Evolutionary conservation across 1,140 invertebrate genomes (phyloP).

Genomic region (Venturia canescens): DNA sequence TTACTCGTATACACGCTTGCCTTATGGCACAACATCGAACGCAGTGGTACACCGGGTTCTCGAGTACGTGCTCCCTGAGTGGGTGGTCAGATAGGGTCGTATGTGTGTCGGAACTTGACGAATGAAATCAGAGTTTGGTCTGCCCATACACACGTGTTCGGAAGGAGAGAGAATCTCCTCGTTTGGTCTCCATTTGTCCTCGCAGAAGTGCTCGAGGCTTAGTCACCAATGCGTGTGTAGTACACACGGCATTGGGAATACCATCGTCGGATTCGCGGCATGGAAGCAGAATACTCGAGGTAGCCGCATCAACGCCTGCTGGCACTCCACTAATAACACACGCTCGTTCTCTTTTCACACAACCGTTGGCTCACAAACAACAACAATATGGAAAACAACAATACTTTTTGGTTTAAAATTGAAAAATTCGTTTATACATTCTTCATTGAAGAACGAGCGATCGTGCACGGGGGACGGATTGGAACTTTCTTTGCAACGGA

Average conservation of each 20-base stretch:
- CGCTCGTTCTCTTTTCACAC: not conserved
- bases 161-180: conserved; percentile 46
- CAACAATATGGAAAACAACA: not conserved
- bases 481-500: not conserved
- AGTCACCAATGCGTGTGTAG: conserved; percentile 32
- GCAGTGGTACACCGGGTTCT: conserved; percentile 45
- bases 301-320: conserved; percentile 28
- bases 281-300: conserved; percentile 39
- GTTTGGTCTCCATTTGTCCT: conserved; percentile 61
- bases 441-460: too few species aligned
- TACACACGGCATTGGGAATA: conserved; percentile 25
- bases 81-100: conserved; percentile 56
- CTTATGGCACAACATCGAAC: conserved; percentile 52
- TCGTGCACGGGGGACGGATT: too few species aligned
- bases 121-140: conserved; percentile 4
- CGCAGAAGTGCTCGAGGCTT: conserved; percentile 58
- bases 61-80: conserved; percentile 54
- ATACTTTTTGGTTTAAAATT: conserved; percentile 9
- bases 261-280: conserved; percentile 3
- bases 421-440: too few species aligned
- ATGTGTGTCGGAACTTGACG: conserved; percentile 28
- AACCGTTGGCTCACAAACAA: not conserved
- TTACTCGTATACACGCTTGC: not conserved
- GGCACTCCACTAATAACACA: conserved; percentile 7
- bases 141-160: not conserved